These are phyloP conservation scores for Artibeus jamaicensis DNA, from an alignment of 2,797 vertebrate genomes.

Conservation along the genomic window DNA sequence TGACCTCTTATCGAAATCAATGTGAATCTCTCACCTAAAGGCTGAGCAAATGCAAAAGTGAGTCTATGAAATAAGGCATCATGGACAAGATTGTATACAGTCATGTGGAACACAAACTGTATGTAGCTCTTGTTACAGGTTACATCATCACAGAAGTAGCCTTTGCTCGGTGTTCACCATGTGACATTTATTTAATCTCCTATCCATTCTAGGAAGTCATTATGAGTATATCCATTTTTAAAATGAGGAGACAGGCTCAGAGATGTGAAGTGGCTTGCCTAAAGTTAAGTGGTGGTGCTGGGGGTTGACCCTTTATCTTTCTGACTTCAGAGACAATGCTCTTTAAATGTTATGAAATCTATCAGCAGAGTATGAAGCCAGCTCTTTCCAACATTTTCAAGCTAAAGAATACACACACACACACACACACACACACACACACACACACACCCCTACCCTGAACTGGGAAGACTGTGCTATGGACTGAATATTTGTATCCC, in stretches of 20 bases:
- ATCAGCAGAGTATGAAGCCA: not conserved
- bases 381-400: not conserved
- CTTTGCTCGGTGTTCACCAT: not conserved
- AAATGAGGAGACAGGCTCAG: not conserved
- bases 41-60: not conserved
- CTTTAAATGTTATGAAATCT: not conserved
- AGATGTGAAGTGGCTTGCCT: not conserved
- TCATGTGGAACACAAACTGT: not conserved
- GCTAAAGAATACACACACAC: not conserved
- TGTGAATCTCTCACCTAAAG: not conserved
- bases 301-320: not conserved
- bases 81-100: not conserved
- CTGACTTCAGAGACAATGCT: not conserved
- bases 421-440: too few relatives aligned
- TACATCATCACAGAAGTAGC: not conserved
- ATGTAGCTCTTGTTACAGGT: not conserved
- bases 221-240: not conserved
- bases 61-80: not conserved
- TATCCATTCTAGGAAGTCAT: not conserved
- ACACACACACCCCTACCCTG: too few relatives aligned
- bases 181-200: not conserved
- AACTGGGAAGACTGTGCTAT: not conserved
- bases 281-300: not conserved
- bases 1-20: not conserved
- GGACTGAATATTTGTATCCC: not conserved